A percentile compares a stretch with the other conserved stretches of the same genome.
phyloP scores from a whole-genome alignment of 1,140 invertebrate species.

The Marisa cornuarietis region DNA sequence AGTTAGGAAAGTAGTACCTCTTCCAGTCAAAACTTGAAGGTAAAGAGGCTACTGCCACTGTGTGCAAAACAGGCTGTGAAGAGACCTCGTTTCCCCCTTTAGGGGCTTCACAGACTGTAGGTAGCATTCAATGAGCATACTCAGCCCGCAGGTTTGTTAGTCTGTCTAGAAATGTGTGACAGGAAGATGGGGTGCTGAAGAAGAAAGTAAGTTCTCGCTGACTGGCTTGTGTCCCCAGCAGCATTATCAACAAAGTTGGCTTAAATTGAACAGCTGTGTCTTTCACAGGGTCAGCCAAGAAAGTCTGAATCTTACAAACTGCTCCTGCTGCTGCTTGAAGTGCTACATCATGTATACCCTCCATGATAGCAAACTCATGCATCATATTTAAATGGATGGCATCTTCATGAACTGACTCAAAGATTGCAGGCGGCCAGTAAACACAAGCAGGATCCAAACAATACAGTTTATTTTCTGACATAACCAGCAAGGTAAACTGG shows the following conservation, averaged over 20 bases:
- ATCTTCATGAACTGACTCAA: constrained; percentile 35
- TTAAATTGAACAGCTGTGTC: neutral
- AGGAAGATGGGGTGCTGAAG: constrained; percentile 42
- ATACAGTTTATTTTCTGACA: constrained; percentile 57
- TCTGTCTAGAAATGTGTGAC: constrained; percentile 53
- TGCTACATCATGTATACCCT: constrained; percentile 54
- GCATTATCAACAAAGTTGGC: constrained; percentile 1
- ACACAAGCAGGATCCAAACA: constrained; percentile 44
- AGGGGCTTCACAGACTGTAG: constrained; percentile 53
- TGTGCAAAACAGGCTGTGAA: neutral
- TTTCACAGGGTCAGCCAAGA: neutral
- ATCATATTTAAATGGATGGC: constrained; percentile 43
- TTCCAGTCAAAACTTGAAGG: constrained; percentile 36
- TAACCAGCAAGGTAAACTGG: constrained; percentile 35
- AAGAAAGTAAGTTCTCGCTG: constrained; percentile 7
- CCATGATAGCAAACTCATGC: constrained; percentile 53
- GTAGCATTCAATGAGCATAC: constrained; percentile 51
- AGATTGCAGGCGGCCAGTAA: constrained; percentile 55
- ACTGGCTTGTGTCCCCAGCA: neutral
- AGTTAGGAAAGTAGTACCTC: constrained; percentile 24
- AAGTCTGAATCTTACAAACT: neutral
- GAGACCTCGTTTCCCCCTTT: constrained; percentile 55
- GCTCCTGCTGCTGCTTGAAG: constrained; percentile 27
- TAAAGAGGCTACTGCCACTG: constrained; percentile 18
- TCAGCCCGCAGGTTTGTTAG: constrained; percentile 54